phyloP scores from a whole-genome alignment of 2,113 vertebrate species.

The Riparia riparia region DNA sequence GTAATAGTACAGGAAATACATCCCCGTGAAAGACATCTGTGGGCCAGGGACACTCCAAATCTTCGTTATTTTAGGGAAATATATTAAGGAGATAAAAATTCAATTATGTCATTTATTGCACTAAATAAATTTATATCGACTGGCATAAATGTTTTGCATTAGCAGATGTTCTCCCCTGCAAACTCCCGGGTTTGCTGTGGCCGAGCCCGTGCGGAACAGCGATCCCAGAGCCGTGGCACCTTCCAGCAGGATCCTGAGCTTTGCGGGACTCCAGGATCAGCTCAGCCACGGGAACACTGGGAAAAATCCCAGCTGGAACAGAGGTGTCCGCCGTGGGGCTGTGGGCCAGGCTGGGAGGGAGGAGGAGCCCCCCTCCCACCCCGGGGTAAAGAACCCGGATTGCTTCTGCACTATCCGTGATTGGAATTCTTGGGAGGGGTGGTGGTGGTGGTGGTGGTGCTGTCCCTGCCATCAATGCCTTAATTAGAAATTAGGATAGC shows the following conservation, averaged over 20 bases:
- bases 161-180: conserved; percentile 52
- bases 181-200: background rate
- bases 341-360: background rate
- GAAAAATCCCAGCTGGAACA: background rate
- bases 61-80: conserved; percentile 77
- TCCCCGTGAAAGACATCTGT: conserved; percentile 69
- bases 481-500: conserved; percentile 84
- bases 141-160: conserved; percentile 71
- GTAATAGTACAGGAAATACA: conserved; percentile 76
- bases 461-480: conserved; percentile 72
- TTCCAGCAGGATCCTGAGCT: background rate
- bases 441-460: background rate
- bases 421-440: conserved; percentile 47
- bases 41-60: conserved; percentile 72
- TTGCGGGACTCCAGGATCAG: background rate
- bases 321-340: fast-evolving
- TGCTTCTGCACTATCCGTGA: conserved; percentile 9
- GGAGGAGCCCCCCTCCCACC: background rate
- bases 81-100: conserved; percentile 82
- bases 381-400: background rate
- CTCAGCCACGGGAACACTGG: fast-evolving
- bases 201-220: background rate
- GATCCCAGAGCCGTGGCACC: background rate
- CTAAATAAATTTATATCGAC: conserved; percentile 81
- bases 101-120: conserved; percentile 81